These are phyloP conservation scores for Steromphala cineraria DNA, from an alignment of 2,888 invertebrate species.

Conservation along the genomic window DNA sequence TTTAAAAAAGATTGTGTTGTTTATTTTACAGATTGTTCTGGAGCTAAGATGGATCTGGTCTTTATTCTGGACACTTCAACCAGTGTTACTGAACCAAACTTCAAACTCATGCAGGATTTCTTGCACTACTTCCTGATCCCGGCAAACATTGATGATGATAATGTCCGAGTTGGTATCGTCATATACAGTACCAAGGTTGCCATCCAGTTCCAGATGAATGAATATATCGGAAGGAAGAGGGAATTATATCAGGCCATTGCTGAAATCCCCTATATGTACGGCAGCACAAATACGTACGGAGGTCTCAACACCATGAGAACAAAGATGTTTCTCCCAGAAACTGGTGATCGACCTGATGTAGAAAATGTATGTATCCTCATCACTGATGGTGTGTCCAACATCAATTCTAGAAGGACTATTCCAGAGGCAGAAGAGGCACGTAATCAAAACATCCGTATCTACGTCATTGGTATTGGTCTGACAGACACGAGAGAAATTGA, in stretches of 20 bases:
- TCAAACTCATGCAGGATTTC: constrained; percentile 65
- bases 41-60: constrained; percentile 62
- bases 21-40: constrained; percentile 43
- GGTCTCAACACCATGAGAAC: constrained; percentile 54
- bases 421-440: constrained; percentile 53
- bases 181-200: constrained; percentile 64
- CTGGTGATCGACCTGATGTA: constrained; percentile 61
- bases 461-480: constrained; percentile 56
- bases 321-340: constrained; percentile 58
- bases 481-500: constrained; percentile 45
- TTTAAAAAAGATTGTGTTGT: no score
- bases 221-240: constrained; percentile 44
- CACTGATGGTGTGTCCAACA: constrained; percentile 68
- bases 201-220: constrained; percentile 66
- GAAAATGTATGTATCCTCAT: constrained; percentile 56
- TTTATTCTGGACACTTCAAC: constrained; percentile 72
- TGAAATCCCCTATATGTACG: constrained; percentile 56
- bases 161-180: constrained; percentile 63
- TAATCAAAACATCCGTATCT: constrained; percentile 60
- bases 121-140: constrained; percentile 59
- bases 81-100: constrained; percentile 68
- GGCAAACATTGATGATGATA: constrained; percentile 58
- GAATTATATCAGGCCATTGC: constrained; percentile 56
- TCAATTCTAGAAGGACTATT: constrained; percentile 55
- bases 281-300: constrained; percentile 64